Conservation (phyloP, 2,888 invertebrate species). For the Chironomus tentans region DNA sequence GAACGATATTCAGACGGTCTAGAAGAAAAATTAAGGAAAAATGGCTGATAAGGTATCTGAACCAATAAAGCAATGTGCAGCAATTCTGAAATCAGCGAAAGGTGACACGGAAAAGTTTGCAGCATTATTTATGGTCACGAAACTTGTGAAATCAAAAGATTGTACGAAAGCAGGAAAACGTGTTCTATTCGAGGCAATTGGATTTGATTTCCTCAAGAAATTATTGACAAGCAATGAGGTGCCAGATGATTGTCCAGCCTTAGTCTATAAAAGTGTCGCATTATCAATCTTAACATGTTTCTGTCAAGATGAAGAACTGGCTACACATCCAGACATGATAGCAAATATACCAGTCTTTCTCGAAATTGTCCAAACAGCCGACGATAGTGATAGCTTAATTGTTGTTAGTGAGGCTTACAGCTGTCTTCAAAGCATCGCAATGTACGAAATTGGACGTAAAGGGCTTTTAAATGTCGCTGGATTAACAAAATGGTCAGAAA, state of each 20-base stretch:
- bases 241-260: slow-evolving; percentile 79
- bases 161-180: slow-evolving; percentile 68
- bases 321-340: slow-evolving; percentile 73
- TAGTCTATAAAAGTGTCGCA: slow-evolving; percentile 85
- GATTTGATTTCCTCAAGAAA: slow-evolving; percentile 75
- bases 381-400: slow-evolving; percentile 78
- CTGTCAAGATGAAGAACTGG: slow-evolving; percentile 70
- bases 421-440: slow-evolving; percentile 73
- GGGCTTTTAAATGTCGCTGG: slow-evolving; percentile 69
- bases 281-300: slow-evolving; percentile 79
- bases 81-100: slow-evolving; percentile 66
- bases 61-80: slow-evolving; percentile 74
- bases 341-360: slow-evolving; percentile 73
- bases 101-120: slow-evolving; percentile 88
- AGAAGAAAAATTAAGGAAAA: not conserved
- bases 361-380: slow-evolving; percentile 74
- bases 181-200: slow-evolving; percentile 80
- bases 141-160: slow-evolving; percentile 74
- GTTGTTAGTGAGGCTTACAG: slow-evolving; percentile 79
- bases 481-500: slow-evolving; percentile 72
- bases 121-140: slow-evolving; percentile 84
- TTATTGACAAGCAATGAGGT: slow-evolving; percentile 65
- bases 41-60: slow-evolving; percentile 54
- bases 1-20: not conserved
- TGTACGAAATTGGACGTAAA: slow-evolving; percentile 66